Percentiles rank a stretch among this genome's conserved stretches.
phyloP scores from a whole-genome alignment of 1,140 invertebrate species.

The Drosophila pseudoobscura region DNA sequence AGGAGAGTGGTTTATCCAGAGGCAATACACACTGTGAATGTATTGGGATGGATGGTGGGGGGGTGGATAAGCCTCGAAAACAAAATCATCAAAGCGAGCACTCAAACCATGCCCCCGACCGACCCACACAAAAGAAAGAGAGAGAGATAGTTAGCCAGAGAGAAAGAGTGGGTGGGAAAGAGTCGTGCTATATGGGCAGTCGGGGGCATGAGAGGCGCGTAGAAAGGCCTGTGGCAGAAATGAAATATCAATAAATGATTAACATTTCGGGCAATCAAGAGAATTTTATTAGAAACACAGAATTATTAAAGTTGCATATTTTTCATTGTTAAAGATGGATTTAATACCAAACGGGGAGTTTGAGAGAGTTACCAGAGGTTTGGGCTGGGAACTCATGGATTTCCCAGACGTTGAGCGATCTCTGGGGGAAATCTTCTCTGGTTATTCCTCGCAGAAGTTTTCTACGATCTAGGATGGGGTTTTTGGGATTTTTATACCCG shows the following conservation, averaged over 20 bases:
- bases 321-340: conserved; percentile 22
- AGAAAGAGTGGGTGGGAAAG: conserved; percentile 36
- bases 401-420: neutral
- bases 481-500: too few relatives aligned
- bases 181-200: conserved; percentile 20
- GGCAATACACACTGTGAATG: conserved; percentile 46
- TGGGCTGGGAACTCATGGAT: neutral
- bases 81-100: conserved; percentile 73
- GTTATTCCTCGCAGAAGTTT: too few relatives aligned
- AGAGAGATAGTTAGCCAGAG: conserved; percentile 16
- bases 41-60: conserved; percentile 4
- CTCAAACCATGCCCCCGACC: conserved; percentile 45
- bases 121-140: conserved; percentile 31
- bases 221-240: conserved; percentile 67
- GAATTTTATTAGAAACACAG: conserved; percentile 49
- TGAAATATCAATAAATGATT: conserved; percentile 74
- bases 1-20: neutral
- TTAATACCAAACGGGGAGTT: conserved; percentile 14
- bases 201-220: conserved; percentile 65
- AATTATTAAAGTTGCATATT: conserved; percentile 30
- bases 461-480: too few relatives aligned
- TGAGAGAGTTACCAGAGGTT: neutral
- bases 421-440: too few relatives aligned
- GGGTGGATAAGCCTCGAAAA: conserved; percentile 71
- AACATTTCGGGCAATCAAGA: conserved; percentile 50